Conservation (phyloP, 2,797 vertebrate species). For the Aplochiton taeniatus region DNA sequence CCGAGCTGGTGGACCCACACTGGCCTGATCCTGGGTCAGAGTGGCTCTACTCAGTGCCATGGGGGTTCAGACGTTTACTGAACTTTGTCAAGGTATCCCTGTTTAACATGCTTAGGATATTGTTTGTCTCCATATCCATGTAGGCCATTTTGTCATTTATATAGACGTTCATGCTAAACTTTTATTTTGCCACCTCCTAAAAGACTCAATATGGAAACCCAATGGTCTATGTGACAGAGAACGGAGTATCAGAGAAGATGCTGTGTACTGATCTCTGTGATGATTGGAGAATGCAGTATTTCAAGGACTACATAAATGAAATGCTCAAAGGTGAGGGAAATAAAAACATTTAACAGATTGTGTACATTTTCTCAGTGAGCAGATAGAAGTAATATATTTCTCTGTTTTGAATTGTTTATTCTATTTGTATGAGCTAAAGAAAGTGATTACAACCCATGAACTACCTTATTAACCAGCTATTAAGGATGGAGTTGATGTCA, state of each 20-base stretch:
- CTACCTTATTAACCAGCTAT: slow-evolving; percentile 72
- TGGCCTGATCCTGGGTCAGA: slow-evolving; percentile 86
- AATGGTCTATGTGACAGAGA: slow-evolving; percentile 88
- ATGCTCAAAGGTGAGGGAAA: slow-evolving; percentile 86
- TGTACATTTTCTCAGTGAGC: neutral
- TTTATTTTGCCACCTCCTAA: slow-evolving; percentile 13
- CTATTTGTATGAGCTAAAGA: too few relatives aligned
- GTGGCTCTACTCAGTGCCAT: slow-evolving; percentile 87
- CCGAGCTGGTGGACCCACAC: slow-evolving; percentile 85
- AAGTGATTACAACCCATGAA: too few relatives aligned
- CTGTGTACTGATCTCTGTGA: slow-evolving; percentile 86
- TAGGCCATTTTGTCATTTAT: too few relatives aligned
- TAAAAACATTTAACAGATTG: neutral
- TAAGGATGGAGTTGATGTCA: slow-evolving; percentile 86
- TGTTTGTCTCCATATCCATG: too few relatives aligned
- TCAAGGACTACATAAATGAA: slow-evolving; percentile 88
- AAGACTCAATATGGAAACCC: slow-evolving; percentile 89
- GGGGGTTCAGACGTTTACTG: slow-evolving; percentile 87
- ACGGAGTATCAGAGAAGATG: slow-evolving; percentile 84
- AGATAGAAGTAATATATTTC: neutral
- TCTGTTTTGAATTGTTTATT: neutral
- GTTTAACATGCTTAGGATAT: too few relatives aligned
- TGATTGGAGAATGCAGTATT: slow-evolving; percentile 87
- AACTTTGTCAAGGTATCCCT: slow-evolving; percentile 91
- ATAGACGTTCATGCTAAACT: neutral